Evolutionary conservation across 1,140 invertebrate species (phyloP).

Genomic region (Antheraea pernyi): DNA sequence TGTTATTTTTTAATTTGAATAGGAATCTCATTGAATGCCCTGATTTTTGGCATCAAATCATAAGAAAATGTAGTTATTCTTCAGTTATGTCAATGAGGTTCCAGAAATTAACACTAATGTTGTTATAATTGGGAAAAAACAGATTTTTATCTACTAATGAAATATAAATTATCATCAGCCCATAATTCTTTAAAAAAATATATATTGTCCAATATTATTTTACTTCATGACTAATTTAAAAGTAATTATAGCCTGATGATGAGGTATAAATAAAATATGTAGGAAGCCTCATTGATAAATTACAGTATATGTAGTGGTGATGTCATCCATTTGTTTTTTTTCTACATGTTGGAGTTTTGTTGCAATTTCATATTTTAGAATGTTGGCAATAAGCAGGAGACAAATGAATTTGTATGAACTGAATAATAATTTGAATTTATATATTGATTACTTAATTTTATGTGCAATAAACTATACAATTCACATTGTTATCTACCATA

Average conservation of each 20-base stretch:
- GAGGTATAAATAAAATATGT: conserved; percentile 12
- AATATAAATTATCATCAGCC: not conserved
- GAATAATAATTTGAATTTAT: no score
- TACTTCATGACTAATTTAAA: not conserved
- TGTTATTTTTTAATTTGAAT: conserved; percentile 35
- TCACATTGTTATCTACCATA: no score
- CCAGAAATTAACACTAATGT: conserved; percentile 12
- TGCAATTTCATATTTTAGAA: conserved; percentile 47
- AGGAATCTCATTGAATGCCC: conserved; percentile 47
- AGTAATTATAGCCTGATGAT: not conserved
- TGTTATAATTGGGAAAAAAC: not conserved
- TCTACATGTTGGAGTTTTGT: conserved; percentile 35
- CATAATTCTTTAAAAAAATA: not conserved
- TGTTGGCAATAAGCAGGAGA: not conserved
- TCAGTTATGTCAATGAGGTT: conserved; percentile 50
- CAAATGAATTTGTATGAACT: not conserved
- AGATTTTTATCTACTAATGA: not conserved
- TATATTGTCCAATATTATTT: not conserved
- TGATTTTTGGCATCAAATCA: not conserved
- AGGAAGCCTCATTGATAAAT: conserved; percentile 32
- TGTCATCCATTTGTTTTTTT: not conserved
- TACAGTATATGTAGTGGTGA: not conserved
- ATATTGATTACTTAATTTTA: no score
- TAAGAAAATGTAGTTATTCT: not conserved
- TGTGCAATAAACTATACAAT: no score